These are phyloP conservation scores for Oophaga pumilio DNA, from an alignment of 2,113 vertebrate species.

Conservation along the genomic window DNA sequence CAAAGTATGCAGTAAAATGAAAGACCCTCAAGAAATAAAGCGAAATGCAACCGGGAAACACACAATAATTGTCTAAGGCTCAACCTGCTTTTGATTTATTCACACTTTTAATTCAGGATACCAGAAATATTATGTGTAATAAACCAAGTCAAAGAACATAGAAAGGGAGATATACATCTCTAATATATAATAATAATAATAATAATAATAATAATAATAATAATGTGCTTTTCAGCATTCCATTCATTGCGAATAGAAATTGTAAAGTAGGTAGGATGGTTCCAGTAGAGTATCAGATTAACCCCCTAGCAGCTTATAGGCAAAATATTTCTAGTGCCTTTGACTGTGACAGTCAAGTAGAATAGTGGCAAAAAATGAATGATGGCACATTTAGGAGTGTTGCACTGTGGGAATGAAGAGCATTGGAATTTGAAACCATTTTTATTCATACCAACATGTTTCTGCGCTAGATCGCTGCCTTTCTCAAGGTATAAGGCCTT, in stretches of 20 bases:
- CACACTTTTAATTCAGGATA: constrained; percentile 28
- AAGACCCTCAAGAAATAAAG: constrained; percentile 51
- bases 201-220: too few relatives aligned
- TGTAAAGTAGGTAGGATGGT: neutral
- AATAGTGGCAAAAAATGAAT: too few relatives aligned
- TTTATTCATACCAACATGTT: too few relatives aligned
- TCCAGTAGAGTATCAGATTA: neutral
- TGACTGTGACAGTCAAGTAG: neutral
- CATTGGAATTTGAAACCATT: too few relatives aligned
- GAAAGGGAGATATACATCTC: neutral
- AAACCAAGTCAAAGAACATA: neutral
- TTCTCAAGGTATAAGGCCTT: too few relatives aligned
- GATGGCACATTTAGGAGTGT: too few relatives aligned
- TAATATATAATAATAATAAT: neutral
- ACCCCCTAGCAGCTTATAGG: neutral
- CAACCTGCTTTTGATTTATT: constrained; percentile 15
- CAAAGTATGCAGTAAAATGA: constrained; percentile 42
- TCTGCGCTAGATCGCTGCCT: too few relatives aligned
- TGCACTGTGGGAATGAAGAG: too few relatives aligned
- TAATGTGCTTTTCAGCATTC: neutral
- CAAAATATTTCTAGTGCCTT: neutral
- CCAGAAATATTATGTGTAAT: constrained; percentile 1
- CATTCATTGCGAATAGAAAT: neutral
- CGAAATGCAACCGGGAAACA: constrained; percentile 10
- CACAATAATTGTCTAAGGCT: constrained; percentile 26